Conservation (phyloP, 2,797 vertebrate genomes). For the Lerista edwardsae region DNA sequence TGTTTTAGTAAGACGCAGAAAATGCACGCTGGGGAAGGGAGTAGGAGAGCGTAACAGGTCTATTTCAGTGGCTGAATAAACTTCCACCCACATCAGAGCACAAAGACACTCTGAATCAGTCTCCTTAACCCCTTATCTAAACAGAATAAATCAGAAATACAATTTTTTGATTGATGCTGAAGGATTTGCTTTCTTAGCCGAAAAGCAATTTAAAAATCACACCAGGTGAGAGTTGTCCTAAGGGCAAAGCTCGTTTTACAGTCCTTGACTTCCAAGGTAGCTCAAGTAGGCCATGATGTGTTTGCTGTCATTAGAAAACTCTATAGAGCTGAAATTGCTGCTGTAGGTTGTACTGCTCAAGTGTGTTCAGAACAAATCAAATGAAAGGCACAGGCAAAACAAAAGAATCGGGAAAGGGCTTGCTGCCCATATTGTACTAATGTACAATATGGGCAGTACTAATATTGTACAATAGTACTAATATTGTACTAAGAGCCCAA, state of each 20-base stretch:
- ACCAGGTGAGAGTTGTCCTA: constrained; percentile 50
- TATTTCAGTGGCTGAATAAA: constrained; percentile 69
- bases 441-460: no score
- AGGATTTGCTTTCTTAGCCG: constrained; percentile 64
- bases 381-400: neutral
- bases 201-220: constrained; percentile 64
- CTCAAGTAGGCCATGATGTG: neutral
- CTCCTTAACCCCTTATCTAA: constrained; percentile 66
- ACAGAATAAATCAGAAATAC: constrained; percentile 67
- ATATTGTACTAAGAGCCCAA: neutral
- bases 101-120: constrained; percentile 55
- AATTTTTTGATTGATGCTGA: constrained; percentile 65
- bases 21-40: constrained; percentile 35
- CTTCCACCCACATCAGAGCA: constrained; percentile 62
- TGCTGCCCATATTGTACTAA: neutral
- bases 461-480: no score
- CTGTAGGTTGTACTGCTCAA: neutral
- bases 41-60: constrained; percentile 59
- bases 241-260: constrained; percentile 29
- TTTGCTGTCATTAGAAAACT: constrained; percentile 48
- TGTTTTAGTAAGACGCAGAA: constrained; percentile 66
- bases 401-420: neutral
- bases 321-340: constrained; percentile 44
- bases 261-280: constrained; percentile 44
- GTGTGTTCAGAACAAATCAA: neutral